Base-by-base conservation (phyloP, 2,113 vertebrate species). In the Rhabdomys dilectus region DNA sequence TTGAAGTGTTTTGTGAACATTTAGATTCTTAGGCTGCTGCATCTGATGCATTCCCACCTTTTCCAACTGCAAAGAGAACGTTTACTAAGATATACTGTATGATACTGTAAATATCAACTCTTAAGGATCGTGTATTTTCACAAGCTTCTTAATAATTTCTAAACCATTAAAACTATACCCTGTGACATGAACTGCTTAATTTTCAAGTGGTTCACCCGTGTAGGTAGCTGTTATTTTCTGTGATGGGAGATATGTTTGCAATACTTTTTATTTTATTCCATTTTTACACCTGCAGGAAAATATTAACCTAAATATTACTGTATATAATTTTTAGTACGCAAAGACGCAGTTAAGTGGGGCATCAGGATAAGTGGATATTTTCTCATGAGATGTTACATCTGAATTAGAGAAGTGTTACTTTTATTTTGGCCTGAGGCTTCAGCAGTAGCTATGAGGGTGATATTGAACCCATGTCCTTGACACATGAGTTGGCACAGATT, bases 81-180 rank as follows among this genome's bases (percentile, higher is more conserved):
- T 90, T 91, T 93, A n/a, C 5, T 68, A 58, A 91, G 68, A 82
- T 91, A 64, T 29, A 70, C 7, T 82, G 13, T 73, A 5, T 89
- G 19, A 62, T 93, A 93, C 85, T 96, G 53, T 81, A 86, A 96
- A 77, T 36, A 94, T 76, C 82, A n/a, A 70, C 85, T 89, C 96
- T 72, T 62, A 91, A 45, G 12, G 86, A 94, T 80, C 2, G 26
- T 34, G 31, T 45, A 88, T 24, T 96, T 84, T 82, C 36, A 53
- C 22, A 24, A 90, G 53, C 10, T 66, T 84, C 34, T 68, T 86
- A 48, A 36, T 3, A 81, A 77, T 95, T 93, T 97, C 17, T 42
- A 62, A 26, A 82, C 51, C 86, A 45, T 94, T 64, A 72, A 80
- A 58, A 82, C n/a, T 29, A 22, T 8, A 68, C 86, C 48, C 80